Evolutionary conservation across 2,888 invertebrate genomes (phyloP), one percentile per base, ranked within the genome.

Genomic region (Drosophila greeni): DNA sequence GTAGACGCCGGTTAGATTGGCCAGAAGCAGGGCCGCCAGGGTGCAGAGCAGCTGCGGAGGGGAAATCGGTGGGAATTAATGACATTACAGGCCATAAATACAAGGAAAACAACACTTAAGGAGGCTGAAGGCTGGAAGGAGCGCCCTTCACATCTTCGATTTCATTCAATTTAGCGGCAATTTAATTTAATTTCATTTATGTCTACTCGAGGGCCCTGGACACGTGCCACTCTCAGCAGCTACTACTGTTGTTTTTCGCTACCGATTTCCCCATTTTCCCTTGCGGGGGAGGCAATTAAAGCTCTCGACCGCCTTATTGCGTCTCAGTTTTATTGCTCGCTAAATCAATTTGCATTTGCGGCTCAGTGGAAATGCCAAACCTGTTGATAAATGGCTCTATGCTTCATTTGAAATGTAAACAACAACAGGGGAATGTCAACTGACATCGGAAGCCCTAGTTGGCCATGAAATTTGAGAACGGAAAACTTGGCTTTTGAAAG

Each of bases 1-100:
- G 90, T 97, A 93, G 54, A 95, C 92, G 24, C 97, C 97, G 0
- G 95, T 95, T 16, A 95, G 87, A 89, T 97, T 97, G 81, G 93
- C 93, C 70, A 94, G 93, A 54, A 94, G 85, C 79, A 96, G 90
- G 33, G 95, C 92, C 56, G 94, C 89, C 70, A 93, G 87, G 16
- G 86, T 85, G 73, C 88, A 86, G 60, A 86, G 81, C 59, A 87
- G 76, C 89, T 89, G 74, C 34, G 47, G 33, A n/a, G 20, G 20
- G 24, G 20, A 51, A 39, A 58, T 16, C 20, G 24, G 53, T 16
- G 33, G 18, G 39, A 61, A 71, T 61, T 68, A 68, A 74, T 65
- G 65, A 49, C 60, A 71, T 74, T 68, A 66, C 61, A 54, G 49
- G 42, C 62, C 62, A 61, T 59, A 66, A 60, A 60, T 57, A 62